Percentiles rank a stretch among this genome's conserved stretches.
Conservation (phyloP, 2,797 vertebrate species). For the Malurus leucopterus region DNA sequence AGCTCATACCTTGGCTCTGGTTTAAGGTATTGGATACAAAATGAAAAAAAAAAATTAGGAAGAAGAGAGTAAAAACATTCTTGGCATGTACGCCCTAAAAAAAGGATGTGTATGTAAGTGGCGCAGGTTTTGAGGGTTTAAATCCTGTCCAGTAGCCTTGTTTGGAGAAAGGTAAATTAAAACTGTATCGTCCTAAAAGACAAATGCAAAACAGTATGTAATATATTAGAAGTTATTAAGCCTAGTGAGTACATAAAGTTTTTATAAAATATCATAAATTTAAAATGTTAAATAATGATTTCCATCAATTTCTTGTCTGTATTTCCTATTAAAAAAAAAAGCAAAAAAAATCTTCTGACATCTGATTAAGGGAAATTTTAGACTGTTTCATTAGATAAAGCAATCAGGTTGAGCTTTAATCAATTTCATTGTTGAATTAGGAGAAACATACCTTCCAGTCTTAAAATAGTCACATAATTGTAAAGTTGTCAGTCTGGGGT, state of each 20-base stretch:
- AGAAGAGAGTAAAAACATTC: background rate
- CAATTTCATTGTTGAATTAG: conserved; percentile 20
- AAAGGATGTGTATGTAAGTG: background rate
- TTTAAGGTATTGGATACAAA: background rate
- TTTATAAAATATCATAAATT: background rate
- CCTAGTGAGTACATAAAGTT: background rate
- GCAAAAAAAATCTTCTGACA: background rate
- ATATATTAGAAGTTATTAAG: background rate
- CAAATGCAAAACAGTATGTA: background rate
- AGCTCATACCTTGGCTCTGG: background rate
- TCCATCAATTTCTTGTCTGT: background rate
- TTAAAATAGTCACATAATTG: conserved; percentile 50
- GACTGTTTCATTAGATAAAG: background rate
- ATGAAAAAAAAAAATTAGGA: background rate
- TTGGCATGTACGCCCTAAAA: background rate
- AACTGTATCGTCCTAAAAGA: background rate
- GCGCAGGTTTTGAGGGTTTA: background rate
- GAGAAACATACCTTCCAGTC: conserved; percentile 42
- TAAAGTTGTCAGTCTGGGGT: conserved; percentile 51
- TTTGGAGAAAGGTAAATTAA: background rate
- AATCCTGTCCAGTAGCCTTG: background rate
- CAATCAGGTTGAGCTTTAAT: conserved; percentile 7
- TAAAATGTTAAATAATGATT: background rate
- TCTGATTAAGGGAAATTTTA: background rate
- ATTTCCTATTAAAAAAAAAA: background rate